Percentiles rank a stretch among this genome's conserved stretches.
Evolutionary conservation across 2,113 vertebrate genomes (phyloP).

Genomic region (Perca schrenkii): DNA sequence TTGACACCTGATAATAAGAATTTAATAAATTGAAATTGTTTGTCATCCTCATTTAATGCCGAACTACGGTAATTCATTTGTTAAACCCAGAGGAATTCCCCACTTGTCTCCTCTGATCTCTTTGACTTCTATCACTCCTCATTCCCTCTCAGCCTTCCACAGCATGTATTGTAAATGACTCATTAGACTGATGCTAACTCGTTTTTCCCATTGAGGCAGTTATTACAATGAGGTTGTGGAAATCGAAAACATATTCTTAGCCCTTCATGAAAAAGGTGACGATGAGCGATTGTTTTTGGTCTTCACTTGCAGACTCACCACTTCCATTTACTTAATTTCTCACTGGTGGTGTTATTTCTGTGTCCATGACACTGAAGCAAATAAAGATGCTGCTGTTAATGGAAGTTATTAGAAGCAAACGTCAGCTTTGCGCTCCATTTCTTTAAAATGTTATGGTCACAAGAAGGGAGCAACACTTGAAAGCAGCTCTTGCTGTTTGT

Average conservation of each 20-base stretch:
- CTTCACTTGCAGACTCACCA: neutral
- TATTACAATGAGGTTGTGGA: slow-evolving; percentile 12
- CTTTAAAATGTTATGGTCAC: neutral
- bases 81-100: slow-evolving; percentile 7
- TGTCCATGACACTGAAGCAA: slow-evolving; percentile 26
- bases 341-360: slow-evolving; percentile 1
- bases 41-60: neutral
- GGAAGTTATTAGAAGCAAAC: slow-evolving; percentile 2
- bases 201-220: slow-evolving; percentile 1
- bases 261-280: neutral
- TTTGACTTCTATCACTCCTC: neutral
- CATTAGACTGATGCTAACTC: neutral
- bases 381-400: slow-evolving; percentile 5
- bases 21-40: neutral
- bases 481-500: neutral
- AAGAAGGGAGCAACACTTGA: neutral
- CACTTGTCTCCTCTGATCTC: neutral
- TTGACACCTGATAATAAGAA: neutral
- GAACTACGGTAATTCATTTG: neutral
- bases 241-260: slow-evolving; percentile 8
- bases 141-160: slow-evolving; percentile 9
- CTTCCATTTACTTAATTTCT: slow-evolving; percentile 9
- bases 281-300: slow-evolving; percentile 1
- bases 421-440: neutral
- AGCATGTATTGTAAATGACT: neutral